These are phyloP conservation scores for Epinephelus cyanopodus DNA, from an alignment of 2,113 vertebrate species.

Conservation along the genomic window DNA sequence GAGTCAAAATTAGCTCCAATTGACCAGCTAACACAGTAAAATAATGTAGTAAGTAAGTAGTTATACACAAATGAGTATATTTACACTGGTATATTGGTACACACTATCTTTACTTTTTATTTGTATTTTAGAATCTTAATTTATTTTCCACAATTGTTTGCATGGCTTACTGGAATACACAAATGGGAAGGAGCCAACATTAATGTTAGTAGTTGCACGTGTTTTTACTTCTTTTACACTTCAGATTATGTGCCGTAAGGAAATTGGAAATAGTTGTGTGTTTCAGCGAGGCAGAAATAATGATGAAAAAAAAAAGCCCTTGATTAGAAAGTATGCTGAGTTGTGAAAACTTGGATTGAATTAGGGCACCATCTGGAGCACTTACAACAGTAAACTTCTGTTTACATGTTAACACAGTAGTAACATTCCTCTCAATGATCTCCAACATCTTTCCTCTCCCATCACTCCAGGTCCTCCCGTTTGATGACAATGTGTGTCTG, in stretches of 20 bases:
- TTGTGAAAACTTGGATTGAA: background rate
- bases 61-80: too few species aligned
- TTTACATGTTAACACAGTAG: background rate
- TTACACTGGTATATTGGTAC: too few species aligned
- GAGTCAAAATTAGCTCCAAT: background rate
- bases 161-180: background rate
- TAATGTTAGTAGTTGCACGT: background rate
- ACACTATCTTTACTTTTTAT: too few species aligned
- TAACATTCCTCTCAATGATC: background rate
- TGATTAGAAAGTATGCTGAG: background rate
- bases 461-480: slow-evolving; percentile 89
- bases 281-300: background rate
- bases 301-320: background rate
- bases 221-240: background rate
- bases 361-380: background rate
- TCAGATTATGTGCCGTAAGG: background rate
- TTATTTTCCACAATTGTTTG: background rate
- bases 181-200: background rate
- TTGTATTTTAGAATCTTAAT: too few species aligned
- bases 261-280: background rate
- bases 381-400: background rate
- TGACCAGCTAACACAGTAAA: background rate
- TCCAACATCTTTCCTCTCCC: background rate
- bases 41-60: too few species aligned
- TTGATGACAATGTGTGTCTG: slow-evolving; percentile 98